Conservation (phyloP, 1,140 invertebrate species). For the Anadara kagoshimensis region DNA sequence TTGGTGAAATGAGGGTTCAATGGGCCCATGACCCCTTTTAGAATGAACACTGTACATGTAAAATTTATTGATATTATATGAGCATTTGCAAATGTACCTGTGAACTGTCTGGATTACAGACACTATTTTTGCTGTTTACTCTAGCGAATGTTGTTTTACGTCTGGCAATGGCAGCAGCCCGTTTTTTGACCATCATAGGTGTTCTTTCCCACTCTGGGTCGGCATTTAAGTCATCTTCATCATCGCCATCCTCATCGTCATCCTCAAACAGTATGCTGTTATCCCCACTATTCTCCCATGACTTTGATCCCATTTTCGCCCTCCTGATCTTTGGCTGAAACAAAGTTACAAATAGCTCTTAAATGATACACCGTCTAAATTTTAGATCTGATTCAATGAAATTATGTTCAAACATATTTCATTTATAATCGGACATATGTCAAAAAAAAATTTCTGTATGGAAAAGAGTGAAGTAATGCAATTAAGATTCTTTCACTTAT, state of each 20-base stretch:
- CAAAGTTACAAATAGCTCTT: neutral
- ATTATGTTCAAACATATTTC: too few species aligned
- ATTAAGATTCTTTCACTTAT: too few species aligned
- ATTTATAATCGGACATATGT: too few species aligned
- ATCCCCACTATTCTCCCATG: neutral
- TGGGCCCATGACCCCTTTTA: too few species aligned
- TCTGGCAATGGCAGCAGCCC: slow-evolving; percentile 19
- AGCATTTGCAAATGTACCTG: too few species aligned
- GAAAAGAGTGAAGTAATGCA: too few species aligned
- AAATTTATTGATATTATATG: too few species aligned
- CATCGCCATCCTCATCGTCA: neutral
- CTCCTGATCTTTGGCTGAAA: neutral
- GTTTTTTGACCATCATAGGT: slow-evolving; percentile 46
- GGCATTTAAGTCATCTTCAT: neutral
- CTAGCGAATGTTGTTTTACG: neutral
- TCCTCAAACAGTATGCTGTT: neutral
- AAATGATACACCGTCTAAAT: too few species aligned
- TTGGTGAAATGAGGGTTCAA: too few species aligned
- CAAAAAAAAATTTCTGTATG: too few species aligned
- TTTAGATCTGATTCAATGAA: too few species aligned
- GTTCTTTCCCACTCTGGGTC: slow-evolving; percentile 60
- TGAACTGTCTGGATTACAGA: neutral
- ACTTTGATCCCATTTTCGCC: neutral
- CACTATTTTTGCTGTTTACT: slow-evolving; percentile 4
- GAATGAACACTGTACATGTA: too few species aligned